A percentile compares a stretch with the other conserved stretches of the same genome.
phyloP scores from a whole-genome alignment of 2,113 vertebrate species.

The Nothoprocta perdicaria region DNA sequence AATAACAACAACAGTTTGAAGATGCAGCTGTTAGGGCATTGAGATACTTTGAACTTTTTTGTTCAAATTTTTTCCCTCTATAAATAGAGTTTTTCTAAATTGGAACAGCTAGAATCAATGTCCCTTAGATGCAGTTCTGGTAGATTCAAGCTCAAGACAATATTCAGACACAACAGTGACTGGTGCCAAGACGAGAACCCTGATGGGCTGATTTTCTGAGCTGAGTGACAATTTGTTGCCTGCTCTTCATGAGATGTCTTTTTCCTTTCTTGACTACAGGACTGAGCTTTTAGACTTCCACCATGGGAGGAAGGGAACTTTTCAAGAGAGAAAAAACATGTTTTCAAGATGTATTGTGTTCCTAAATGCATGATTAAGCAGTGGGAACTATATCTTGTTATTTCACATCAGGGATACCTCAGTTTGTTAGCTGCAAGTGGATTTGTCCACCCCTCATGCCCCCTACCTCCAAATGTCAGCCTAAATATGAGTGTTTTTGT shows the following conservation, averaged over 20 bases:
- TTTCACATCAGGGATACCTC: neutral
- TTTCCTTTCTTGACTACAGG: neutral
- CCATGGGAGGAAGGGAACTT: accelerated
- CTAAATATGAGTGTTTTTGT: neutral
- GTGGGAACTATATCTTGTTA: neutral
- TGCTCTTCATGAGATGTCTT: neutral
- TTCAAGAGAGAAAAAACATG: neutral
- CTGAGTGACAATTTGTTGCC: neutral
- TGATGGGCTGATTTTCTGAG: neutral
- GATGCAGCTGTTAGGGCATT: neutral
- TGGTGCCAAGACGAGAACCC: neutral
- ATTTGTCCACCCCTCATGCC: neutral
- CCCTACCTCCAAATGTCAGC: neutral
- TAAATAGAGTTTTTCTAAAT: neutral
- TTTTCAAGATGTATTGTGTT: accelerated
- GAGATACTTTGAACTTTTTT: neutral
- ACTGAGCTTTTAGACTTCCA: neutral
- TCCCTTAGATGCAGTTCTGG: constrained; percentile 1
- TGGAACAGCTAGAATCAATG: neutral
- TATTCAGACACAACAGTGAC: neutral
- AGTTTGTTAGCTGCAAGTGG: neutral
- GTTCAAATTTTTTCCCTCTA: neutral
- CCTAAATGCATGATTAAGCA: neutral
- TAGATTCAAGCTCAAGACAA: neutral
- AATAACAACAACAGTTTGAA: neutral